Conservation (phyloP, 2,888 invertebrate genomes). For the Apoda limacodes region DNA sequence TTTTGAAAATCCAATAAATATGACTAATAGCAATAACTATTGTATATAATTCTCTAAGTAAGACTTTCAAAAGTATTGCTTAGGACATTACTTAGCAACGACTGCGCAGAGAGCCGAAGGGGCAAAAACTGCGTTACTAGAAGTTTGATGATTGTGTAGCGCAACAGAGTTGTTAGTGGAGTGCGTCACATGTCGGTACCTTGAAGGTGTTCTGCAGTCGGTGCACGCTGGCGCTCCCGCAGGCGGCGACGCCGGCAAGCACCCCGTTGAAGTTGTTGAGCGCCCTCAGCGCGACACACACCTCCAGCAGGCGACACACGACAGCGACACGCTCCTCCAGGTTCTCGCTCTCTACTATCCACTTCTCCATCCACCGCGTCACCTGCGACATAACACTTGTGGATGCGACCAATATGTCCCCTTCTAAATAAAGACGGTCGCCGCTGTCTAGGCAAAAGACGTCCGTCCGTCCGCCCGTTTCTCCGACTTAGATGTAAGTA, state of each 20-base stretch:
- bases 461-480: no score
- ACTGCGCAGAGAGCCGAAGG: no score
- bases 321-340: constrained; percentile 95
- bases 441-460: no score
- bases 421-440: no score
- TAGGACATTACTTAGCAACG: no score
- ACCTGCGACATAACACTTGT: constrained; percentile 70
- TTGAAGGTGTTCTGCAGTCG: constrained; percentile 86
- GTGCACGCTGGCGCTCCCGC: constrained; percentile 92
- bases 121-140: background rate
- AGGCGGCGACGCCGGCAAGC: constrained; percentile 91
- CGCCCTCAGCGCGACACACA: constrained; percentile 92
- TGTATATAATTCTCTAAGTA: no score
- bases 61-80: no score
- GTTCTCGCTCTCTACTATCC: constrained; percentile 95
- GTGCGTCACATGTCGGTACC: constrained; percentile 48
- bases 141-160: background rate
- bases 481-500: no score
- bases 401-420: background rate
- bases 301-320: constrained; percentile 89
- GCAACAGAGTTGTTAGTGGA: no score
- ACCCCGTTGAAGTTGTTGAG: constrained; percentile 99
- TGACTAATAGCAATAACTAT: no score
- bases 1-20: no score
- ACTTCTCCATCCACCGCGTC: constrained; percentile 96